Base-by-base conservation (phyloP, 2,888 invertebrate species). In the Bembecia ichneumoniformis region DNA sequence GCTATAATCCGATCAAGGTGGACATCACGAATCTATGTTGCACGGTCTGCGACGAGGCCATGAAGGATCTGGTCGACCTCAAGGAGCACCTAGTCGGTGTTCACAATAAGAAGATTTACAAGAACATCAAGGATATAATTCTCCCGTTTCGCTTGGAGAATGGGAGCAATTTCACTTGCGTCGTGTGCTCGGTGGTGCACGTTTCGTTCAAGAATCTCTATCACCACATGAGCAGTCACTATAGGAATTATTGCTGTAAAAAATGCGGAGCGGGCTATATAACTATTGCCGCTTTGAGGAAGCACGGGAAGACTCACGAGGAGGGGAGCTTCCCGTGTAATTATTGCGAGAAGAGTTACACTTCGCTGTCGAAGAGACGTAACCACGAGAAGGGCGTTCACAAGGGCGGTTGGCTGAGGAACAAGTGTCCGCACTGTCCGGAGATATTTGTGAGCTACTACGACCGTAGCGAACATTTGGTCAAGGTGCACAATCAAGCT, bases 271-370 rank as follows among this genome's bases (percentile, higher is more conserved):
- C 68, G 0, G 84, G 82, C 0, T 87, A 84, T 52, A 82, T 84
- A 0, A 86, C 87, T 0, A 84, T 84, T 35, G 81, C 82, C 1
- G 83, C 84, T 0, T 55, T 88, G n/a, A 70, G 83, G 35, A 84
- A 87, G 47, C 88, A 88, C 57, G 78, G 73, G 0, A 84, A 82
- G 56, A 87, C 83, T 0, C 88, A 88, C 59, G 82, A 77, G 1
- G 83, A 81, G 43, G 87, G 88, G 5, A 76, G 87, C 47, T 91
- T 89, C 54, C 88, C 88, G 0, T 90, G 89, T 59, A 78, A 77
- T 14, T 82, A 70, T 45, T 90, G 90, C 57, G 86, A 82, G 1
- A 89, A 89, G 59, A 69, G 78, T 9, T 90, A 89, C 62, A 87
- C 89, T 3, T 86, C 89, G 0, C 58, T 84, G 1, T 82, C 78